phyloP scores from a whole-genome alignment of 2,888 invertebrate genomes.

The Stenchaetothrips biformis region DNA sequence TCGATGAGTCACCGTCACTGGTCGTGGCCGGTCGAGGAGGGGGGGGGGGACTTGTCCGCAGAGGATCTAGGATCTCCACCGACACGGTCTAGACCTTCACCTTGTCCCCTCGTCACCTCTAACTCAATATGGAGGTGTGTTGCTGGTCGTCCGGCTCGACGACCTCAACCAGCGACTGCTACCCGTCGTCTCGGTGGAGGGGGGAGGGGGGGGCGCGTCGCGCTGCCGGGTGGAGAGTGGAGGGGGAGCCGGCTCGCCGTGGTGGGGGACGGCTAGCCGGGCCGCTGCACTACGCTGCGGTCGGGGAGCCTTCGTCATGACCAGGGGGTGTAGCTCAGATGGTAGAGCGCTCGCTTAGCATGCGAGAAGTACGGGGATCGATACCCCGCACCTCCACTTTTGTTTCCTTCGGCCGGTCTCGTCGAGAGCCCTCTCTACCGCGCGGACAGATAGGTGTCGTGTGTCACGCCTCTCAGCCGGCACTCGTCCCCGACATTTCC shows the following conservation, averaged over 20 bases:
- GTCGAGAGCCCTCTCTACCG: background rate
- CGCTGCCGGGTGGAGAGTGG: background rate
- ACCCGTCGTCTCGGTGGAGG: background rate
- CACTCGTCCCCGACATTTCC: background rate
- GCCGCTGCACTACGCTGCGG: background rate
- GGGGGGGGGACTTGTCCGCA: background rate
- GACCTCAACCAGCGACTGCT: background rate
- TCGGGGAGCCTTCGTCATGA: background rate
- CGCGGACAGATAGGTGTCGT: background rate
- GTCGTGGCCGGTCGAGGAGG: background rate
- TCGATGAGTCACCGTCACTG: background rate
- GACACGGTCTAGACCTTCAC: background rate
- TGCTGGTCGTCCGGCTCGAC: background rate
- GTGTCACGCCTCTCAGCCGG: background rate
- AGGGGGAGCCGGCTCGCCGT: background rate
- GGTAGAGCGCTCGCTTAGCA: slow-evolving; percentile 56
- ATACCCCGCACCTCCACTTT: slow-evolving; percentile 46
- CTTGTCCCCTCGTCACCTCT: background rate
- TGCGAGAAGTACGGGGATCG: slow-evolving; percentile 57
- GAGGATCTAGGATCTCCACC: background rate
- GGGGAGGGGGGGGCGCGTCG: background rate
- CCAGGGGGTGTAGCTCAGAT: slow-evolving; percentile 50
- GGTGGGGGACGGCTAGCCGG: background rate
- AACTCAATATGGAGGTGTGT: no score
- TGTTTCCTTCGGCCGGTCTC: background rate